Percentiles rank a stretch among this genome's conserved stretches.
These are phyloP conservation scores for Okamejei kenojei DNA, from an alignment of 2,797 vertebrate species.

Conservation along the genomic window DNA sequence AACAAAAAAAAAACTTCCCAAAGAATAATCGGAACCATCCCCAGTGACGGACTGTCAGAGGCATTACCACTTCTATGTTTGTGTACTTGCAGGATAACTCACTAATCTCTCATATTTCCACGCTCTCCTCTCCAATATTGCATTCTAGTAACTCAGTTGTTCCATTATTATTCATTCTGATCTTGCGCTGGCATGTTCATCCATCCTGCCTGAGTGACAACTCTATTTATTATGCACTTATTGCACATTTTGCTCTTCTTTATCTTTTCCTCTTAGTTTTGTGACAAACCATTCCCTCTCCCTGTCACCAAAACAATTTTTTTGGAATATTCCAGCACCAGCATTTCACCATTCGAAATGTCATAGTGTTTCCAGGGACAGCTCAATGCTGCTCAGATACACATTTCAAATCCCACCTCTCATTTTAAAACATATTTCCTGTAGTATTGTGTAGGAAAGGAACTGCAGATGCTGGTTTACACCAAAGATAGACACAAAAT, in stretches of 20 bases:
- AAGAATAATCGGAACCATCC: too few species aligned
- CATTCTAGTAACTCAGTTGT: not conserved
- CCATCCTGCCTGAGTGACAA: not conserved
- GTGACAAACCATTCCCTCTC: not conserved
- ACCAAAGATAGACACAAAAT: too few species aligned
- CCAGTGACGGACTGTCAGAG: not conserved
- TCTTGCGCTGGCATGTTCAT: not conserved
- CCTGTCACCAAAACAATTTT: not conserved
- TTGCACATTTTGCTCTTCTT: not conserved
- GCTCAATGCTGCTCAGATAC: not conserved
- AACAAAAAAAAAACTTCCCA: not conserved
- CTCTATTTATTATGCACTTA: not conserved
- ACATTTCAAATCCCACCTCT: not conserved
- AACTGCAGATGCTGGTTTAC: too few species aligned
- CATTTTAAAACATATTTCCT: not conserved
- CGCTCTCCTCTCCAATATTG: not conserved
- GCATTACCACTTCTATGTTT: not conserved
- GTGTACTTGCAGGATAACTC: not conserved
- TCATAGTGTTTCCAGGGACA: not conserved
- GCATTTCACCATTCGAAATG: not conserved
- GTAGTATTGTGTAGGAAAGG: not conserved
- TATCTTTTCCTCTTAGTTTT: not conserved
- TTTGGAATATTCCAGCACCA: not conserved
- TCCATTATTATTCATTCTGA: not conserved
- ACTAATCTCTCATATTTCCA: not conserved